Conservation (phyloP, 92 coral and sea anemone species). For the Paramuricea clavata region DNA sequence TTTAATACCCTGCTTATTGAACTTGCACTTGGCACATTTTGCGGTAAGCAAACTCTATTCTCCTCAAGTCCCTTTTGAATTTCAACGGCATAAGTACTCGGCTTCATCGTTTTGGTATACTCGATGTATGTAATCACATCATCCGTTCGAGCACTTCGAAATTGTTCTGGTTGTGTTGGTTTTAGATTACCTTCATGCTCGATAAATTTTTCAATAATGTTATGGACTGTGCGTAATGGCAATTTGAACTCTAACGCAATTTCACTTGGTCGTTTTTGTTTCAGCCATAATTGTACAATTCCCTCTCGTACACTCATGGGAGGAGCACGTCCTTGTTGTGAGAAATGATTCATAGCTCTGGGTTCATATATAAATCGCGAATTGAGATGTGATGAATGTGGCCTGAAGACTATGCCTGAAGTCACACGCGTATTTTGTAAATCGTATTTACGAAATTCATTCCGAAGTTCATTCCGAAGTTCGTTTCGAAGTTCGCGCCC, state of each 20-base stretch:
- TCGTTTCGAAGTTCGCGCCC: constrained; percentile 27
- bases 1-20: constrained; percentile 35
- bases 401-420: no score
- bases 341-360: constrained; percentile 24
- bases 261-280: constrained; percentile 38
- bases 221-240: constrained; percentile 50
- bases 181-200: constrained; percentile 38
- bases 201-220: constrained; percentile 55
- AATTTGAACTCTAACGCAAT: constrained; percentile 53
- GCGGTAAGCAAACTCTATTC: constrained; percentile 40
- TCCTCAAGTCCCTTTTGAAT: constrained; percentile 48
- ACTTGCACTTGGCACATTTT: constrained; percentile 40
- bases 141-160: constrained; percentile 58
- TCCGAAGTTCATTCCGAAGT: not conserved
- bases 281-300: constrained; percentile 45
- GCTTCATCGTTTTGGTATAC: constrained; percentile 66
- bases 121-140: constrained; percentile 12
- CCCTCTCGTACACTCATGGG: constrained; percentile 28
- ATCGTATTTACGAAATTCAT: not conserved
- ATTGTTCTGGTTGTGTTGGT: constrained; percentile 27
- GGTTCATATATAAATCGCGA: not conserved
- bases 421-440: not conserved
- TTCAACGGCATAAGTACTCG: constrained; percentile 61
- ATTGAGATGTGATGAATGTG: no score
- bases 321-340: constrained; percentile 50